phyloP scores from a whole-genome alignment of 2,888 invertebrate species.

The Campoplex capitator region DNA sequence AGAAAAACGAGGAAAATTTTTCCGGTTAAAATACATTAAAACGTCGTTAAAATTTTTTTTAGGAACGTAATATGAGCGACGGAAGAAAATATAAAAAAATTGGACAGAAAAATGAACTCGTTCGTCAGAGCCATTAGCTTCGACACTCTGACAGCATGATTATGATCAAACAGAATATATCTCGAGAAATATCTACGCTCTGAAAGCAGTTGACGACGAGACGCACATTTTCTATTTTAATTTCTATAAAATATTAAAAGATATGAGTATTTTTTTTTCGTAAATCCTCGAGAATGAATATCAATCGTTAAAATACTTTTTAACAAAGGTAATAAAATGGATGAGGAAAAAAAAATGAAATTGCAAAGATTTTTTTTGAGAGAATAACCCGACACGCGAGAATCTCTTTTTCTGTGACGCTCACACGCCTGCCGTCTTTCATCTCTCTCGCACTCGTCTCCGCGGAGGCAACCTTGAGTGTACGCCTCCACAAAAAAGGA shows the following conservation, averaged over 20 bases:
- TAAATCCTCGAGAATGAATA: too few species aligned
- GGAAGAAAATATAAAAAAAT: background rate
- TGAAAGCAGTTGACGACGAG: too few species aligned
- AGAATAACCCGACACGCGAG: background rate
- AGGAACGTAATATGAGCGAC: background rate
- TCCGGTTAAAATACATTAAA: background rate
- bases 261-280: too few species aligned
- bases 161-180: background rate
- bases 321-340: background rate
- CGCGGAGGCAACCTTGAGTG: background rate
- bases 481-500: background rate
- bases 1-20: background rate
- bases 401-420: background rate
- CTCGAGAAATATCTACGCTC: too few species aligned
- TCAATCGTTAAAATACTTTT: too few species aligned
- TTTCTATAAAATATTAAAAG: too few species aligned
- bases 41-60: background rate
- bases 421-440: background rate
- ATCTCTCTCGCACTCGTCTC: background rate
- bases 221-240: too few species aligned
- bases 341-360: background rate
- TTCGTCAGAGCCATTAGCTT: background rate
- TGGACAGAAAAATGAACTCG: background rate
- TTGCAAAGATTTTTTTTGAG: background rate
- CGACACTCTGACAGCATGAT: background rate